Base-by-base conservation (phyloP, 2,113 vertebrate genomes). In the Anguilla rostrata region DNA sequence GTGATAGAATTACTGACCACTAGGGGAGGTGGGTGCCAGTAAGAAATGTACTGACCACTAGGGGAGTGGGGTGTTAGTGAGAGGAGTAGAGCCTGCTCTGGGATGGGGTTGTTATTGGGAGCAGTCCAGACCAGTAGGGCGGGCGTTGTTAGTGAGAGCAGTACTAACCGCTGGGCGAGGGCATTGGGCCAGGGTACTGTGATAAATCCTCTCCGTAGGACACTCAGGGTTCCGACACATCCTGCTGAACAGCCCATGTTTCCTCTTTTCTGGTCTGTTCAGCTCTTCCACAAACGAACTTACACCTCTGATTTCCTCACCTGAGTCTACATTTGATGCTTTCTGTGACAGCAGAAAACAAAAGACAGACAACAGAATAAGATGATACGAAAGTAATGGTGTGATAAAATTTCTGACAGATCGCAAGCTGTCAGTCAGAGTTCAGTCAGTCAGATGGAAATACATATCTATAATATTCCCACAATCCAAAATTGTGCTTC, bases 161-260 rank as follows among this genome's bases (percentile, higher is more conserved):
- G 43, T 85, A 93, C 94, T 94, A 83, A 96, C 95, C n/a, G 5
- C 79, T n/a, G 92, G 88, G n/a, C 82, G 89, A 0, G 92, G 93
- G 43, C 91, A 92, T 87, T 94, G 93, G 88, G 93, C 91, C 75
- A 93, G 87, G 0, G 91, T 94, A 39, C 89, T 78, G 92, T 92
- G 95, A 90, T 89, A 95, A 86, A 94, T 93, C 85, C 94, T 93
- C 83, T 95, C 94, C 0, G 84, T 71, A 29, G 94, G 94, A 9
- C 79, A 84, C 29, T 82, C 14, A 0, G 89, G 93, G 86, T 92
- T 91, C 78, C 92, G 94, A 0, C 88, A 18, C 16, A 91, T 39
- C 3, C 83, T 93, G 0, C 94, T 92, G 88, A 97, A 96, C 46
- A 91, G 16, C 0, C 96, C 96, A 9, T 88, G 93, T 20, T 92